phyloP scores from a whole-genome alignment of 1,140 invertebrate species.

The Scaptomyza graminum region DNA sequence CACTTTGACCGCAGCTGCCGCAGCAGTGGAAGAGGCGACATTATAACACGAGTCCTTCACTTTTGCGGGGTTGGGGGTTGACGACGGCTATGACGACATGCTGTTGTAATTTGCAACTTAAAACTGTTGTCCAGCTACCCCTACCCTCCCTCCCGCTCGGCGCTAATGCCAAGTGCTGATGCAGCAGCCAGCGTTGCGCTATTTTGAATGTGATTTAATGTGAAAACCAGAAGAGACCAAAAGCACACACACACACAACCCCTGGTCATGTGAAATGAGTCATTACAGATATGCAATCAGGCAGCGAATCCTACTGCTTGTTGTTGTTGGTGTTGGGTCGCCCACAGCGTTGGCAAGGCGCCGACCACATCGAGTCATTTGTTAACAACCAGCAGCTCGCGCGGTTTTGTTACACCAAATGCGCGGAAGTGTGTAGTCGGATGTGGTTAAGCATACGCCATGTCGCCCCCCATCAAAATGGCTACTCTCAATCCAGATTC shows the following conservation, averaged over 20 bases:
- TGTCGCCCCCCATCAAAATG: conserved; percentile 78
- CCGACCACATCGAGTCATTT: conserved; percentile 76
- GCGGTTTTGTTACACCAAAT: conserved; percentile 80
- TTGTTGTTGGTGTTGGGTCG: conserved; percentile 4
- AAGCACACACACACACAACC: not conserved
- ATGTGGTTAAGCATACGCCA: conserved; percentile 82
- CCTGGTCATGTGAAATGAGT: conserved; percentile 74
- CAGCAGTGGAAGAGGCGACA: conserved; percentile 35
- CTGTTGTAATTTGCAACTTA: conserved; percentile 67
- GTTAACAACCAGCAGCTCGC: conserved; percentile 72
- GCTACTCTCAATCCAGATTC: not conserved
- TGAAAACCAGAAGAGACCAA: conserved; percentile 17
- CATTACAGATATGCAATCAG: conserved; percentile 71
- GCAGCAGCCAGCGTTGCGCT: conserved; percentile 38
- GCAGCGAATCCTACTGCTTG: conserved; percentile 17
- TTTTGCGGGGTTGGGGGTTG: no score
- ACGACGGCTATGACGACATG: conserved; percentile 10
- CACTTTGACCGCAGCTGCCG: conserved; percentile 63
- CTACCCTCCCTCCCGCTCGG: not conserved
- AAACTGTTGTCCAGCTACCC: conserved; percentile 57
- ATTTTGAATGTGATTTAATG: conserved; percentile 64
- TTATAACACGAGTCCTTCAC: conserved; percentile 24
- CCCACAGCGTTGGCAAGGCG: conserved; percentile 40
- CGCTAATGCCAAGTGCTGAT: conserved; percentile 55
- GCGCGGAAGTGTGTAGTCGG: conserved; percentile 80